Base-by-base conservation (phyloP, 2,113 vertebrate genomes). In the Carollia perspicillata region DNA sequence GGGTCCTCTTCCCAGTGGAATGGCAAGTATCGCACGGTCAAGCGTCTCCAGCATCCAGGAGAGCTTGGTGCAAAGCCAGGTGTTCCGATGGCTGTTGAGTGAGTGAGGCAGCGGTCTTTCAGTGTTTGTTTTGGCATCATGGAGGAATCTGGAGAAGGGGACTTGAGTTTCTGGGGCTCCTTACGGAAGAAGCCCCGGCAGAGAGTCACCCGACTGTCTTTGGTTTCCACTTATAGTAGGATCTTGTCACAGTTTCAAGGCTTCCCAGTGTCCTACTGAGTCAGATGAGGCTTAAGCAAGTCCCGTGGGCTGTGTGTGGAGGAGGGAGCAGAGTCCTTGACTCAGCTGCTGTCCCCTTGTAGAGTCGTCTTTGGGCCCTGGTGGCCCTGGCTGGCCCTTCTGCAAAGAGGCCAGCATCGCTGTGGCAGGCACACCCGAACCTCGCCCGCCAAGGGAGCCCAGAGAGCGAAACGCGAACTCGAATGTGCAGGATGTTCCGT, bases 271-370 rank as follows among this genome's bases (percentile, higher is more conserved):
- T 51, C 49, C 7, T 53, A 18, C 1, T 37, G 74, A 75, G 23
- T 53, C 20, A 30, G 5, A 23, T 37, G 95, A 44, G 3, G 30
- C 22, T 7, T 37, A 17, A 12, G 4, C 44, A n/a, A 51, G 35
- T 30, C 17, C 30, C 17, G 0, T 22, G 6, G 74, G 37, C 28
- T 26, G 3, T 2, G 26, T 17, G 4, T n/a, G 28, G 14, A 49
- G 69, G 66, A 9, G 1, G 6, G 18, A 11, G 3, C 8, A 6
- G 37, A 42, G 72, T 12, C 42, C 60, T 30, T 84, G 30, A 35
- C 30, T 83, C 47, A 16, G 16, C 17, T 5, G 10, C 47, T 37
- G 4, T 49, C 28, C 10, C 44, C 66, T 40, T 37, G 23, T 35
- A 0, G 5, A 55, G n/a, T 55, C 44, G 35, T 33, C 40, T 18